These are phyloP conservation scores for Myotis brandtii DNA, from an alignment of 2,113 vertebrate species.

Conservation along the genomic window DNA sequence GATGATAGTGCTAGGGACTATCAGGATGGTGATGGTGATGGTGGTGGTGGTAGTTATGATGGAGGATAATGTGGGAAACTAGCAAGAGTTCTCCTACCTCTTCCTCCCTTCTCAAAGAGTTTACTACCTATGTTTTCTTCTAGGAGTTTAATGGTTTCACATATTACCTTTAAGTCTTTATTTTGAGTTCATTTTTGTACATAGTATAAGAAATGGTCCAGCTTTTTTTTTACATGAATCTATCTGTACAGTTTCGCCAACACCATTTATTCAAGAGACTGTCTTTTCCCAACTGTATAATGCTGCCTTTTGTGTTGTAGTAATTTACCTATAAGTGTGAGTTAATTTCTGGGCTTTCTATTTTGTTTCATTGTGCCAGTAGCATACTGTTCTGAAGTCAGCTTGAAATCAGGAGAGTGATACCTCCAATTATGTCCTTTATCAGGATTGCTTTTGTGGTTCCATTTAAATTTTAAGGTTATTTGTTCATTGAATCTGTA, in stretches of 20 bases:
- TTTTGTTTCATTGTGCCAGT: neutral
- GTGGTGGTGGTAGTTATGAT: neutral
- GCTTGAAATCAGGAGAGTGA: neutral
- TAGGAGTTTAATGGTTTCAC: neutral
- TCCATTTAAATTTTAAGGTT: neutral
- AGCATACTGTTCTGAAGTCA: neutral
- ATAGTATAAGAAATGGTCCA: neutral
- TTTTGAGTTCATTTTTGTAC: neutral
- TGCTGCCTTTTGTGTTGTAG: neutral
- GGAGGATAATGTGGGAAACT: neutral
- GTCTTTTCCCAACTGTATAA: neutral
- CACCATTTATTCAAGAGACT: neutral
- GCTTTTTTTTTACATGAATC: neutral
- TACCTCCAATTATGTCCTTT: neutral
- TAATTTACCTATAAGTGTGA: neutral
- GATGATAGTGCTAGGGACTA: neutral
- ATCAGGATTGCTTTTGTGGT: neutral
- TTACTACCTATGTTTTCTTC: neutral
- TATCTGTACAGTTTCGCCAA: neutral
- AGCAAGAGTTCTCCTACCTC: neutral
- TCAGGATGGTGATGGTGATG: neutral
- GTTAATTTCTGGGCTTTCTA: neutral
- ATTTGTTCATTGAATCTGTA: neutral
- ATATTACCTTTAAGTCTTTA: neutral
- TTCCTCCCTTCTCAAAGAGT: neutral